Conservation (phyloP, 2,113 vertebrate genomes). For the Anser cygnoides region DNA sequence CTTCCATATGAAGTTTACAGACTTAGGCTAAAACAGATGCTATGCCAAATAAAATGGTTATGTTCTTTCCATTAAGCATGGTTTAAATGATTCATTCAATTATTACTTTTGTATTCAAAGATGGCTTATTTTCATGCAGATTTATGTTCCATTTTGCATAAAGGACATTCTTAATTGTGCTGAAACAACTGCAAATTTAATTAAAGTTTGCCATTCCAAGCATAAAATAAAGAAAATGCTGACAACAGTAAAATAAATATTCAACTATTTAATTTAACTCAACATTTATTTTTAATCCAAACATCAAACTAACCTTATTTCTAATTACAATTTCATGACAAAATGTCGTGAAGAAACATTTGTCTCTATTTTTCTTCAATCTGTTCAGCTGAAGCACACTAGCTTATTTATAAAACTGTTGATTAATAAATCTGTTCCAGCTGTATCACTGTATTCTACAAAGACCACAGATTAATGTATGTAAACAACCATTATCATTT, state of each 20-base stretch:
- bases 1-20: not conserved
- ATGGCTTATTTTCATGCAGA: conserved; percentile 65
- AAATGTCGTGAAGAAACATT: conserved; percentile 36
- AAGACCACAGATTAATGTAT: conserved; percentile 6
- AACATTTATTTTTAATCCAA: conserved; percentile 54
- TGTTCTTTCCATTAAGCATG: not conserved
- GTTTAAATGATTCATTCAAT: conserved; percentile 42
- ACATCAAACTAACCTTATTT: conserved; percentile 54
- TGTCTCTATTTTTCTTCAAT: conserved; percentile 17
- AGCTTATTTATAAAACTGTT: conserved; percentile 31
- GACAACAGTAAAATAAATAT: conserved; percentile 60
- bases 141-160: conserved; percentile 18
- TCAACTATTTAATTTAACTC: conserved; percentile 41
- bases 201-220: conserved; percentile 64
- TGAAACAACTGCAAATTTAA: conserved; percentile 69
- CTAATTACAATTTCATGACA: conserved; percentile 55
- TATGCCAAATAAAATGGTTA: not conserved
- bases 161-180: conserved; percentile 62
- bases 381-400: not conserved
- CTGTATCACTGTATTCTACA: conserved; percentile 13
- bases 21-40: not conserved
- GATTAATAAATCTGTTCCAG: conserved; percentile 49
- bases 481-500: not conserved
- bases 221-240: conserved; percentile 56
- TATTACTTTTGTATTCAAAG: conserved; percentile 60